Percentiles rank a stretch among this genome's conserved stretches.
phyloP scores from a whole-genome alignment of 2,888 invertebrate genomes.

The Lasiommata megera region DNA sequence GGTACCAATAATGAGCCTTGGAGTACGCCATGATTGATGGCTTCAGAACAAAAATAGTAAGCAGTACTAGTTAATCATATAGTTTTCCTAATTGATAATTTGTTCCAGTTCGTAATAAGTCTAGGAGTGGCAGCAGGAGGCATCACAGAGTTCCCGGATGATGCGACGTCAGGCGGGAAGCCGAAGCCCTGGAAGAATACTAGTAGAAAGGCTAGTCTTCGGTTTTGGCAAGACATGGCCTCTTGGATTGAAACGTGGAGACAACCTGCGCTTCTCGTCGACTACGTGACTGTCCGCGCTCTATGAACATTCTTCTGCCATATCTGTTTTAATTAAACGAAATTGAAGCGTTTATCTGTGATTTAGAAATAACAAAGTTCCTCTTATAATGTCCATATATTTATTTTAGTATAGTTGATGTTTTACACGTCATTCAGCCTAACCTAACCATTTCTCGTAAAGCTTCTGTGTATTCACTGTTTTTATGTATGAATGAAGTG shows the following conservation, averaged over 20 bases:
- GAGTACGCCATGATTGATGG: not conserved
- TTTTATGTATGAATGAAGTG: too few species aligned
- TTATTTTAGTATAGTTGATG: too few species aligned
- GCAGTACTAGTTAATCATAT: too few species aligned
- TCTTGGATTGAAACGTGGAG: slow-evolving; percentile 84
- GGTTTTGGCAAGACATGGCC: slow-evolving; percentile 82
- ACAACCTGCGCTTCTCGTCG: slow-evolving; percentile 74
- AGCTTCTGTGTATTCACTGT: too few species aligned
- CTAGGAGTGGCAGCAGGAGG: slow-evolving; percentile 88
- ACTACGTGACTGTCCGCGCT: slow-evolving; percentile 83
- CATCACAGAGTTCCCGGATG: slow-evolving; percentile 83
- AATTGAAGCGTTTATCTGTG: too few species aligned
- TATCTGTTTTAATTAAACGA: too few species aligned
- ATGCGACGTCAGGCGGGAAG: slow-evolving; percentile 50
- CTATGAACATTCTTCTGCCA: slow-evolving; percentile 52
- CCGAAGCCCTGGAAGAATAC: slow-evolving; percentile 86
- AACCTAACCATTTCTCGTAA: too few species aligned
- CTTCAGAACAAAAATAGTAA: not conserved
- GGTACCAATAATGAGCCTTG: not conserved
- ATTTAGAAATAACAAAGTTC: too few species aligned
- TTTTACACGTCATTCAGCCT: too few species aligned
- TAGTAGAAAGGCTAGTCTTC: slow-evolving; percentile 77
- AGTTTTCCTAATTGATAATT: too few species aligned
- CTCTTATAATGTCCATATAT: too few species aligned
- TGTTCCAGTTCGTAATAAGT: slow-evolving; percentile 83